These are phyloP conservation scores for Chrysochloris asiatica DNA, from an alignment of 2,113 vertebrate genomes.

Conservation along the genomic window DNA sequence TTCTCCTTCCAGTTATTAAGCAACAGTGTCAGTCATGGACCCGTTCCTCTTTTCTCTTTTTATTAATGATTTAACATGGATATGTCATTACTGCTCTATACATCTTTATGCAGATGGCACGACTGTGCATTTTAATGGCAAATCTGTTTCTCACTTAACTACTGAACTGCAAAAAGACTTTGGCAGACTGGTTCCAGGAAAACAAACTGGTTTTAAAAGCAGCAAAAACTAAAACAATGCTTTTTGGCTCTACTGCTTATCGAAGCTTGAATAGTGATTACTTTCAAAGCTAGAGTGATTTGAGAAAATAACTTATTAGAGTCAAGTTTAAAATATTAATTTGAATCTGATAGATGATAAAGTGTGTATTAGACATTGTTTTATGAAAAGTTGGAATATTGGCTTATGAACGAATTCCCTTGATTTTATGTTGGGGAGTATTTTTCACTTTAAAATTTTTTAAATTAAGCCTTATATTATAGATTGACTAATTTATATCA, in stretches of 20 bases:
- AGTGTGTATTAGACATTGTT: not conserved
- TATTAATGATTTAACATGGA: constrained; percentile 90
- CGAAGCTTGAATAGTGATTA: constrained; percentile 86
- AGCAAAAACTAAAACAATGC: constrained; percentile 92
- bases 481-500: constrained; percentile 11
- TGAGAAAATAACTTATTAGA: constrained; percentile 66
- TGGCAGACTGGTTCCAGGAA: constrained; percentile 92
- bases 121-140: constrained; percentile 93
- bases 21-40: constrained; percentile 87
- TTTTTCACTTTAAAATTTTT: not conserved
- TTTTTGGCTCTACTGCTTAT: constrained; percentile 89
- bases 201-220: constrained; percentile 91
- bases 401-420: not conserved
- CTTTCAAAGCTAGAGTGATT: constrained; percentile 81
- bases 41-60: constrained; percentile 86
- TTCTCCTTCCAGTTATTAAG: constrained; percentile 84
- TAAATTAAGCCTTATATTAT: too few species aligned
- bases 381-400: not conserved
- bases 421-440: not conserved
- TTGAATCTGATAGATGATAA: not conserved
- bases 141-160: constrained; percentile 92
- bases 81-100: constrained; percentile 90
- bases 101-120: constrained; percentile 90
- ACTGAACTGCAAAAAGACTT: constrained; percentile 92
- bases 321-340: constrained; percentile 51